These are phyloP conservation scores for Dicrurus megarhynchus DNA, from an alignment of 2,113 vertebrate genomes.

Conservation along the genomic window DNA sequence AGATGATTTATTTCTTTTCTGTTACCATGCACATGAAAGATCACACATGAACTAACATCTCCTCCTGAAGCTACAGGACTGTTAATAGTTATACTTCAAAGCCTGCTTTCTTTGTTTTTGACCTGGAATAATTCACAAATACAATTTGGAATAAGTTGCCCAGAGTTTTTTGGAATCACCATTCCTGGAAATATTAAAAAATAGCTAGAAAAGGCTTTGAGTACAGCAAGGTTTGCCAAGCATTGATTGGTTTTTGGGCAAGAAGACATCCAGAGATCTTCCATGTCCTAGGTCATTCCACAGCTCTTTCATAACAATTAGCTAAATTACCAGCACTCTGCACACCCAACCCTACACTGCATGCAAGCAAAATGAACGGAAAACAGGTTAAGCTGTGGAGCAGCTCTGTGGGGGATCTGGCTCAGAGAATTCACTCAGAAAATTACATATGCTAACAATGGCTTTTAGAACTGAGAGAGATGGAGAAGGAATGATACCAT, in stretches of 20 bases:
- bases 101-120: neutral
- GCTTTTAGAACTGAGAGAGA: neutral
- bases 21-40: neutral
- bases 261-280: neutral
- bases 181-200: neutral
- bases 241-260: neutral
- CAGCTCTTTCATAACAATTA: neutral
- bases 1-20: neutral
- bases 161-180: neutral
- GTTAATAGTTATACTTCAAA: neutral
- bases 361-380: neutral
- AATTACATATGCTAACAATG: neutral
- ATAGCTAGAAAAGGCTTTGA: neutral
- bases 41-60: neutral
- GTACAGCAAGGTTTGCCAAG: neutral
- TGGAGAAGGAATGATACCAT: neutral
- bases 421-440: neutral
- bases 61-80: neutral
- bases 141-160: neutral
- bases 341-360: neutral
- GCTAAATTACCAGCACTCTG: neutral
- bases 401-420: neutral
- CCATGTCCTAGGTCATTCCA: neutral
- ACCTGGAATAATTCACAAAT: neutral
- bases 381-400: neutral